Evolutionary conservation across 2,113 vertebrate genomes (phyloP), one percentile per base, ranked within the genome.

Genomic region (Anolis sagrei): DNA sequence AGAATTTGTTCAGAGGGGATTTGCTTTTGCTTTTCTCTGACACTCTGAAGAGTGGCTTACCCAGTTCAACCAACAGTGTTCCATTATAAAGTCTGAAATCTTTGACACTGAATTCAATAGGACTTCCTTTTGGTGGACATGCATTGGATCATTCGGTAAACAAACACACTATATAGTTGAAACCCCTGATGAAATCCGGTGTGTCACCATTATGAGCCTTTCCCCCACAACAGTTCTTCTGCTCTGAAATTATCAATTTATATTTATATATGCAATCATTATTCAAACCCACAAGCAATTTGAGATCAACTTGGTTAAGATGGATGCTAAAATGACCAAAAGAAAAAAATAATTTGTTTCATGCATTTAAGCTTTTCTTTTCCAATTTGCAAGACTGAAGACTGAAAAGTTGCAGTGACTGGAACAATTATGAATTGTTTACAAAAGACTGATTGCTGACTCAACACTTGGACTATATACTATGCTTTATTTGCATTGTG

Each of bases 371-470:
- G 49, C 48, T 49, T 36, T 64, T 66, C 61, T 64, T 64, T 68
- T 27, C 21, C 9, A 76, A 68, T 84, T 84, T 76, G 44, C 62
- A 51, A 58, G 54, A 58, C 54, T 58, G 54, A 16, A 58, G 54
- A 13, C 54, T 58, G 54, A 76, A 68, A 49, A 76, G 66, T 64
- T 76, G n/a, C 74, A 48, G n/a, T 21, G 82, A 51, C 21, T 77
- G n/a, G 13, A 68, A 76, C 75, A 76, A 51, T 68, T 76, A 76
- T 51, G 44, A 84, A 76, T 84, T 84, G 61, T 76, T 84, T 76
- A 76, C 74, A 18, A 32, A 68, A 76, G 82, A 23, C 21, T 84
- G 74, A 51, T 76, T 84, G 74, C 44, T 76, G 44, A 76, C 32
- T 84, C 51, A n/a, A 62, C 61, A 51, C 44, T 18, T 51, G 19